phyloP scores from a whole-genome alignment of 2,113 vertebrate genomes.

The Puntigrus tetrazona region DNA sequence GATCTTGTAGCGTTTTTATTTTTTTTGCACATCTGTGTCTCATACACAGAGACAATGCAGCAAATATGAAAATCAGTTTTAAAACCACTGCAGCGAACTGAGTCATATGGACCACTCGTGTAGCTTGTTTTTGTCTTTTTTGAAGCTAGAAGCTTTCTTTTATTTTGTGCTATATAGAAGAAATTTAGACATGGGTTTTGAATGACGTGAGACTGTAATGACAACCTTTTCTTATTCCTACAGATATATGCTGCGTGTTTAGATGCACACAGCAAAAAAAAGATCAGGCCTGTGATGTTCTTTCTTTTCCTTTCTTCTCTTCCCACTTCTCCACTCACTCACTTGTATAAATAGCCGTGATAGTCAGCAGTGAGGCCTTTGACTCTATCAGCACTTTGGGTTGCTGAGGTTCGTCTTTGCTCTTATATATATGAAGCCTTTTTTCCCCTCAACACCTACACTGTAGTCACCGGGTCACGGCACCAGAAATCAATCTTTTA shows the following conservation, averaged over 20 bases:
- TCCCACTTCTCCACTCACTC: slow-evolving; percentile 7
- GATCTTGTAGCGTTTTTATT: neutral
- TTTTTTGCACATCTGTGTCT: neutral
- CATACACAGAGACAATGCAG: neutral
- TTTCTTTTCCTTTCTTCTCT: neutral
- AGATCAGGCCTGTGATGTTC: neutral
- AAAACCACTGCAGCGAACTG: neutral
- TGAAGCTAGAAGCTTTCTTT: neutral
- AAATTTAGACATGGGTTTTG: neutral
- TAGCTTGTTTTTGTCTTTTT: neutral
- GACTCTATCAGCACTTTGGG: neutral
- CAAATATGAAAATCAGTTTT: neutral
- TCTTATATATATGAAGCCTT: neutral
- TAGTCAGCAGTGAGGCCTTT: slow-evolving; percentile 15
- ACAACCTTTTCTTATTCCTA: neutral
- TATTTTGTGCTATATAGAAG: too few species aligned
- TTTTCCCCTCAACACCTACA: slow-evolving; percentile 18
- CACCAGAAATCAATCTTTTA: slow-evolving; percentile 43
- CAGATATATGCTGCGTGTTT: neutral
- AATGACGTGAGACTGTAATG: neutral
- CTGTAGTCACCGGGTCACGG: slow-evolving; percentile 59
- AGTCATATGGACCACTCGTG: neutral
- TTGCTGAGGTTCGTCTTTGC: neutral
- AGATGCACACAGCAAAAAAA: neutral
- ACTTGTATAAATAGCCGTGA: slow-evolving; percentile 27